Evolutionary conservation across 2,888 invertebrate species (phyloP), one percentile per base, ranked within the genome.

Genomic region (Bibio marci): DNA sequence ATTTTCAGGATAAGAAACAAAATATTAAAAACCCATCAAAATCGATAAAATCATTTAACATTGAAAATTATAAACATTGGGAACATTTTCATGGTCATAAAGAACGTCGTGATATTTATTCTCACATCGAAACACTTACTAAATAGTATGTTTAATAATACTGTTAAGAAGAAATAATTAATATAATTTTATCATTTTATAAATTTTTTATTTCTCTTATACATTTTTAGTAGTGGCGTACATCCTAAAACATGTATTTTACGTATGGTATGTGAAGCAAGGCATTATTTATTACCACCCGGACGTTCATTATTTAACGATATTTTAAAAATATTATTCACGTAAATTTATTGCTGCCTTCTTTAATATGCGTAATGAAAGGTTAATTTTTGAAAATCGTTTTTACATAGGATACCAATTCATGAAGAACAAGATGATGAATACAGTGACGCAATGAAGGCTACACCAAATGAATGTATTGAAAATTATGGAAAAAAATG

Each of bases 221-320:
- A 22, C 8, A 22, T 22, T 22, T 22, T 22, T 6, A 39, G 39
- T 12, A 27, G 30, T 19, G 34, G 34, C 28, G 14, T 39, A 18
- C 34, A 39, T 28, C 17, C 27, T 3, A 34, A 22, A 22, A 17
- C 34, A 3, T 81, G 81, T 53, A 57, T 80, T 37, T 63, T 76
- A 50, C 66, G 73, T 47, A 71, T 73, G 42, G 69, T 81, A 42
- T 81, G 81, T 50, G 80, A 81, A 50, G 68, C 73, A 5, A 67
- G 64, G 41, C 58, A 60, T 43, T 58, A 69, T 48, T 55, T 76
- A 38, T 67, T 68, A 17, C 63, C 69, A 2, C 67, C 65, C 10
- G 76, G 76, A 26, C 63, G 65, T 47, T 77, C 76, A 3, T 62
- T 80, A 40, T 65, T 78, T 35, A 76, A 75, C 46, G 78, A 80